Conservation (phyloP, 1,140 invertebrate species). For the Drosophila leontia region DNA sequence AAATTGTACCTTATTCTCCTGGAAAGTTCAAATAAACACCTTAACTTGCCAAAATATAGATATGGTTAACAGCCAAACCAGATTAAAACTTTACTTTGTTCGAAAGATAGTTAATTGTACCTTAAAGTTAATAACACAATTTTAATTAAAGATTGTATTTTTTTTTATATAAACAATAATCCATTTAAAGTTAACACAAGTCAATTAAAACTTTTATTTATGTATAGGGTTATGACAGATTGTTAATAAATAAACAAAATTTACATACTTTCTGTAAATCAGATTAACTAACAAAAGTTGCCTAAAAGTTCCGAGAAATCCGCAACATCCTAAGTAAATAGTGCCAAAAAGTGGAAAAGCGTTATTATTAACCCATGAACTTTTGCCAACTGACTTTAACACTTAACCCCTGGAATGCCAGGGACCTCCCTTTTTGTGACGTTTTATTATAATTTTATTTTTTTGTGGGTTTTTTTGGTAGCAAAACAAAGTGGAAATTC, state of each 20-base stretch:
- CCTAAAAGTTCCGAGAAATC: background rate
- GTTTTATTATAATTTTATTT: slow-evolving; percentile 5
- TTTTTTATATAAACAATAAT: background rate
- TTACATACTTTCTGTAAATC: background rate
- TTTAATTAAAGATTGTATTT: background rate
- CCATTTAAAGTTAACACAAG: background rate
- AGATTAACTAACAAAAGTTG: background rate
- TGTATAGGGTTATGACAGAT: background rate
- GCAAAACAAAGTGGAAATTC: slow-evolving; percentile 12
- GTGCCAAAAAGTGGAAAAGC: slow-evolving; percentile 3
- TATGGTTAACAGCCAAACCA: background rate
- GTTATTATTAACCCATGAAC: slow-evolving; percentile 19
- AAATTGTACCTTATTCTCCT: background rate
- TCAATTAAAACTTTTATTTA: background rate
- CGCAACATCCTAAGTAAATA: slow-evolving; percentile 2
- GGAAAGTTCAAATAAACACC: slow-evolving; percentile 4
- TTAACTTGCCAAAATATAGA: background rate
- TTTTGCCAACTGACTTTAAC: slow-evolving; percentile 4
- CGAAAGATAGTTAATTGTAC: background rate
- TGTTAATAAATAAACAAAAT: background rate
- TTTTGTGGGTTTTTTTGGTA: slow-evolving; percentile 32
- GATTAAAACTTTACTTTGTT: background rate
- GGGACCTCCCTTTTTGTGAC: slow-evolving; percentile 17
- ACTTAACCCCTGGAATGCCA: slow-evolving; percentile 28
- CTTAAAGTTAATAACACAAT: too few species aligned